Evolutionary conservation across 2,113 vertebrate genomes (phyloP).

Genomic region (Hippocampus guttulatus): DNA sequence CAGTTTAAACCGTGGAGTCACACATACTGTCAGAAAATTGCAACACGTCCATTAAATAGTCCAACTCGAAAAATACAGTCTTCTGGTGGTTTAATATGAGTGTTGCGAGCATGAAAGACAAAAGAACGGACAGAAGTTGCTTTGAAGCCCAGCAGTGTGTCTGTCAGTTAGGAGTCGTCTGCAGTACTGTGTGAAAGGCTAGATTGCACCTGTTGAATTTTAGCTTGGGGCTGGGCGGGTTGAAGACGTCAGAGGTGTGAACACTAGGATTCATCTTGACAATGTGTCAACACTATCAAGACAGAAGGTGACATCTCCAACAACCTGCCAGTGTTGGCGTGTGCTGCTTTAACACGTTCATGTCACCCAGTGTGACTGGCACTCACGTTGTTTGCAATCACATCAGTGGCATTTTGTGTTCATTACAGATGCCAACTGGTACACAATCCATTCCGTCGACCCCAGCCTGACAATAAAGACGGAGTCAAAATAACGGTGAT

Average conservation of each 20-base stretch:
- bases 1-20: too few species aligned
- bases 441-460: conserved; percentile 1
- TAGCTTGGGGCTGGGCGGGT: neutral
- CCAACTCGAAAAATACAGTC: too few species aligned
- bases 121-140: neutral
- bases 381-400: neutral
- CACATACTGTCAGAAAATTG: too few species aligned
- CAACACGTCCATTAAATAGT: too few species aligned
- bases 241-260: conserved; percentile 41
- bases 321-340: conserved; percentile 29
- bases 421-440: conserved; percentile 1
- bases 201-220: conserved; percentile 47
- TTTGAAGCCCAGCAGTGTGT: neutral
- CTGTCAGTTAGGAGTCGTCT: neutral
- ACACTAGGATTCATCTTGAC: conserved; percentile 40
- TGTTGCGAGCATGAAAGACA: too few species aligned
- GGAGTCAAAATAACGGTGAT: neutral
- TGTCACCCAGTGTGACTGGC: conserved; percentile 7
- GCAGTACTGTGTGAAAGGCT: neutral
- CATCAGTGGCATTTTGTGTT: neutral
- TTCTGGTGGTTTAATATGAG: too few species aligned
- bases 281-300: conserved; percentile 36
- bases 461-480: neutral
- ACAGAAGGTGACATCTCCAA: conserved; percentile 35
- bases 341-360: conserved; percentile 14